phyloP scores from a whole-genome alignment of 2,113 vertebrate species.

The Lepidothrix coronata region DNA sequence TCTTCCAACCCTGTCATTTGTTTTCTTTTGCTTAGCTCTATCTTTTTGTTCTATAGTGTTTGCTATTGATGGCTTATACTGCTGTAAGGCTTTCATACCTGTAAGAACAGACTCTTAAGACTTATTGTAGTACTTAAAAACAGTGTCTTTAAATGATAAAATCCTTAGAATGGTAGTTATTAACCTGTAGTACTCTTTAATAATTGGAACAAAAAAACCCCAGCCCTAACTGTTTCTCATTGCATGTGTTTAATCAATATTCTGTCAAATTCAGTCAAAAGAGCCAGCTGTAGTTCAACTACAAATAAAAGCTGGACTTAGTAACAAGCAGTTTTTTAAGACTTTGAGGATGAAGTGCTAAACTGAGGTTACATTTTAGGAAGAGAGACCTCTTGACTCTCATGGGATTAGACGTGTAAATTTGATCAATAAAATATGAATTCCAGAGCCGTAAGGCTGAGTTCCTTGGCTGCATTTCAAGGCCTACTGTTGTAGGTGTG shows the following conservation, averaged over 20 bases:
- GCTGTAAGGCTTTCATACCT: background rate
- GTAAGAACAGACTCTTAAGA: background rate
- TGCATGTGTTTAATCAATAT: background rate
- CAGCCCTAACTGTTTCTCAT: background rate
- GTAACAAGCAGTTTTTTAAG: background rate
- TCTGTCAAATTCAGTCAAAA: background rate
- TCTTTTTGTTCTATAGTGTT: background rate
- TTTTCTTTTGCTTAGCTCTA: background rate
- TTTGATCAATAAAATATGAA: background rate
- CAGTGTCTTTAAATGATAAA: background rate
- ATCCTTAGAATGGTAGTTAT: background rate
- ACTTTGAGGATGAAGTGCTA: background rate
- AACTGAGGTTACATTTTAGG: background rate
- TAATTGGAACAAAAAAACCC: accelerated
- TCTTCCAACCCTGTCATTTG: background rate
- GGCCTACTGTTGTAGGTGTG: background rate
- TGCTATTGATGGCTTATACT: background rate
- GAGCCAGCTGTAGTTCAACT: background rate
- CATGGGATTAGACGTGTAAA: background rate
- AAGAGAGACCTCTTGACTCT: background rate
- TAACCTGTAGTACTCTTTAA: background rate
- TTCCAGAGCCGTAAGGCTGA: background rate
- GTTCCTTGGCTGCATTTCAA: background rate
- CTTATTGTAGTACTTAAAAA: background rate
- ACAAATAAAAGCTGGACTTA: background rate